Conservation (phyloP, 2,113 vertebrate genomes). For the Pseudorasbora parva region DNA sequence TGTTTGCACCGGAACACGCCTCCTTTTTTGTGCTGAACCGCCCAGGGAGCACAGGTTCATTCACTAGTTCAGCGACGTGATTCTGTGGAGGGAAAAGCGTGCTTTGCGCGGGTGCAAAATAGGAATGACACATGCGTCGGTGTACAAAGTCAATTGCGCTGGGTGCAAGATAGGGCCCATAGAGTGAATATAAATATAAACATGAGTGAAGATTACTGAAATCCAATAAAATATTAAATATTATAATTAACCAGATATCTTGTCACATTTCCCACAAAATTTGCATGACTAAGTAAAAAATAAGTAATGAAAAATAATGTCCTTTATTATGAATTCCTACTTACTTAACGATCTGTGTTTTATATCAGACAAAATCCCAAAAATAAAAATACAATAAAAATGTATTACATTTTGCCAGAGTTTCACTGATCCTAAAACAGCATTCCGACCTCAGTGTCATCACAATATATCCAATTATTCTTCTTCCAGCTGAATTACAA, state of each 20-base stretch:
- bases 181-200: background rate
- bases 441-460: background rate
- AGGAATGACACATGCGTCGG: too few species aligned
- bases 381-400: background rate
- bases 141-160: too few species aligned
- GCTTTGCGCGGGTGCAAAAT: too few species aligned
- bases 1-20: too few species aligned
- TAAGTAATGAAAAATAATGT: too few species aligned
- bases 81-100: too few species aligned
- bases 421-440: background rate
- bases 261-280: too few species aligned
- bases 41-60: too few species aligned
- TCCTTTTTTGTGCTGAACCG: too few species aligned
- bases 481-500: background rate
- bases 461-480: background rate
- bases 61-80: too few species aligned
- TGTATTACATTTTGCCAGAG: background rate
- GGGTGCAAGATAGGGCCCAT: too few species aligned
- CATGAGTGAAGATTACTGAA: background rate
- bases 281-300: background rate
- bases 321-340: background rate
- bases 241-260: background rate
- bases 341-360: background rate
- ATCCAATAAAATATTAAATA: background rate
- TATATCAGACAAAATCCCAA: background rate